phyloP scores from a whole-genome alignment of 2,797 vertebrate genomes.

The Manis pentadactyla region DNA sequence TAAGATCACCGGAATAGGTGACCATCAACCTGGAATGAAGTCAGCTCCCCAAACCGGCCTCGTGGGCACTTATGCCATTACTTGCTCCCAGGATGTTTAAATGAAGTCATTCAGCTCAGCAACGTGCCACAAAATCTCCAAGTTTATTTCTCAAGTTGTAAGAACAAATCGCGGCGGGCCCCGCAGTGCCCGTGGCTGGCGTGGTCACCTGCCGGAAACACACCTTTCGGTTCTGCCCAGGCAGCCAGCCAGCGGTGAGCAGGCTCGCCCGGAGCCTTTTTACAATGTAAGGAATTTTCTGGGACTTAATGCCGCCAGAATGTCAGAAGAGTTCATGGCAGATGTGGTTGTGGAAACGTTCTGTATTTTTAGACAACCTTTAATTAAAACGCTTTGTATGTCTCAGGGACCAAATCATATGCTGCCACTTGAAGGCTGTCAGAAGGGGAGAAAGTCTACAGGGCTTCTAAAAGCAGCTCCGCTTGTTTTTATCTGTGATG shows the following conservation, averaged over 20 bases:
- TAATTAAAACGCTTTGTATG: constrained; percentile 90
- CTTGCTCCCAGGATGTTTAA: not conserved
- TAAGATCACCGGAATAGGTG: not conserved
- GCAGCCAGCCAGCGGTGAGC: not conserved
- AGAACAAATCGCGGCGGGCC: not conserved
- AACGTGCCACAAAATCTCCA: not conserved
- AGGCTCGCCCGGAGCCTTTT: constrained; percentile 30
- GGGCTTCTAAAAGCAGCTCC: constrained; percentile 87
- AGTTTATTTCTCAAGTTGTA: not conserved
- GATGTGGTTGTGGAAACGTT: constrained; percentile 87
- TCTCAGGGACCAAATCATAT: constrained; percentile 89
- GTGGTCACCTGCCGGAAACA: not conserved
- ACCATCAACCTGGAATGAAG: not conserved
- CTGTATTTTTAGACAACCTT: constrained; percentile 91
- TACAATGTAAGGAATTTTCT: constrained; percentile 77
- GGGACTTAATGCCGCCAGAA: constrained; percentile 78
- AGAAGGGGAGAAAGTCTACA: constrained; percentile 86
- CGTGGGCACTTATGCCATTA: rapidly evolving
- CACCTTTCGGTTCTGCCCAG: not conserved
- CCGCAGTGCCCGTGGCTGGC: not conserved
- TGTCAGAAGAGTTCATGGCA: constrained; percentile 89
- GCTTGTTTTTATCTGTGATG: constrained; percentile 89
- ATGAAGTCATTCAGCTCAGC: constrained; percentile 29
- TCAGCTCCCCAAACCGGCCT: not conserved
- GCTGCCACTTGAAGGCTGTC: constrained; percentile 91